phyloP scores from a whole-genome alignment of 2,113 vertebrate species.

The Melanostigma gelatinosum region DNA sequence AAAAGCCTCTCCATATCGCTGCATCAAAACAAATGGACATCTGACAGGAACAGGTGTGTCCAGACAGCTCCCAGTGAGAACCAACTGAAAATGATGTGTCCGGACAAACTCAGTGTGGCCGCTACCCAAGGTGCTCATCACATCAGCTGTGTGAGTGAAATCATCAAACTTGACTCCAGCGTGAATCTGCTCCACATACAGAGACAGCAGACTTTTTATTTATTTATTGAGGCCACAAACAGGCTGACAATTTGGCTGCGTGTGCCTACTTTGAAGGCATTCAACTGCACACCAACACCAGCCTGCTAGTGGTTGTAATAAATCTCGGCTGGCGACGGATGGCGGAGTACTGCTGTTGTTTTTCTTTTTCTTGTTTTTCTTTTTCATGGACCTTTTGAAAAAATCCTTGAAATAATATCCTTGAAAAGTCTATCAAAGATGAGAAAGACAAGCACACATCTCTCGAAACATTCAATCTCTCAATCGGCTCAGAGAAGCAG shows the following conservation, averaged over 20 bases:
- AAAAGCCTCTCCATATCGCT: background rate
- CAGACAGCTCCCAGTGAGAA: background rate
- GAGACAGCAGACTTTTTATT: background rate
- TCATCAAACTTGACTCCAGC: constrained; percentile 19
- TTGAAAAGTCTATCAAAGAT: constrained; percentile 2
- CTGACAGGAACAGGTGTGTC: constrained; percentile 16
- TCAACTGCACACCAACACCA: constrained; percentile 29
- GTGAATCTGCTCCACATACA: background rate
- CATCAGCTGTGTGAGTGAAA: constrained; percentile 10
- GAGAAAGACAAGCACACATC: background rate
- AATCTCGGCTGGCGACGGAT: constrained; percentile 36
- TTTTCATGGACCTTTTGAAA: constrained; percentile 19
- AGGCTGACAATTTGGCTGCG: constrained; percentile 30
- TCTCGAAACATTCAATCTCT: constrained; percentile 21
- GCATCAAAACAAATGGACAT: background rate
- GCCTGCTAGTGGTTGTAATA: constrained; percentile 34
- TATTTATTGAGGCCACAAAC: constrained; percentile 48
- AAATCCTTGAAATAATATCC: background rate
- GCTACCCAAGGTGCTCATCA: background rate
- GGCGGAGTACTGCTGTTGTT: background rate
- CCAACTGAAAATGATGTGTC: background rate
- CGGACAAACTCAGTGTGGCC: background rate
- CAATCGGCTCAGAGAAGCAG: constrained; percentile 34
- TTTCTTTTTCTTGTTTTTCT: background rate
- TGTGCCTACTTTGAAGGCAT: constrained; percentile 28